Evolutionary conservation across 2,797 vertebrate species (phyloP).

Genomic region (Myotis pilosus): DNA sequence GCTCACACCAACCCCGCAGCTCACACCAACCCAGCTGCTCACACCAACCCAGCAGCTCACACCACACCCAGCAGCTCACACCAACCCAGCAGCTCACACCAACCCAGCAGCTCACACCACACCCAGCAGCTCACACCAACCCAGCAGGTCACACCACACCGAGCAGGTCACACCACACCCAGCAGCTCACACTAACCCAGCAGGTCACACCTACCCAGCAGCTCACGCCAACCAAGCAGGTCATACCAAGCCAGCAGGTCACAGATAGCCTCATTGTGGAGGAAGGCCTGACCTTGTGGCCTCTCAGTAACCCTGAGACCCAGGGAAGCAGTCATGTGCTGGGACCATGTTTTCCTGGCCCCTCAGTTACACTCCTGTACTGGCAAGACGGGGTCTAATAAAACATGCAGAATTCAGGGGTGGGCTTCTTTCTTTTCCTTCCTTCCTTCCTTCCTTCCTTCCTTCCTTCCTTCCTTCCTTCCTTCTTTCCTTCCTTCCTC

Average conservation of each 20-base stretch:
- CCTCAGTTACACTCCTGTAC: conserved; percentile 49
- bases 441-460: no score
- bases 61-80: no score
- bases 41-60: no score
- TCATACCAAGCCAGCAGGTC: conserved; percentile 40
- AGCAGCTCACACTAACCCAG: no score
- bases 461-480: rapidly evolving
- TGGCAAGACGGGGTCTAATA: background rate
- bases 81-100: no score
- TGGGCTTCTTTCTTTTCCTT: background rate
- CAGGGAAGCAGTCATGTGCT: conserved; percentile 12
- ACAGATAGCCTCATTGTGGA: conserved; percentile 72
- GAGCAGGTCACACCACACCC: no score
- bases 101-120: no score
- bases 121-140: no score
- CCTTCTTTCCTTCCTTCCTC: no score
- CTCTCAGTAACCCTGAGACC: conserved; percentile 35
- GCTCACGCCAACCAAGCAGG: no score
- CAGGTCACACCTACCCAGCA: no score
- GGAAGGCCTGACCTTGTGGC: conserved; percentile 65
- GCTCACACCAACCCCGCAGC: conserved; percentile 22
- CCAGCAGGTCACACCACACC: no score
- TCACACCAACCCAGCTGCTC: background rate
- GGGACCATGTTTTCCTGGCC: conserved; percentile 34
- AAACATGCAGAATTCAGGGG: background rate